These are phyloP conservation scores for Zaprionus capensis DNA, from an alignment of 1,140 invertebrate genomes.

Conservation along the genomic window DNA sequence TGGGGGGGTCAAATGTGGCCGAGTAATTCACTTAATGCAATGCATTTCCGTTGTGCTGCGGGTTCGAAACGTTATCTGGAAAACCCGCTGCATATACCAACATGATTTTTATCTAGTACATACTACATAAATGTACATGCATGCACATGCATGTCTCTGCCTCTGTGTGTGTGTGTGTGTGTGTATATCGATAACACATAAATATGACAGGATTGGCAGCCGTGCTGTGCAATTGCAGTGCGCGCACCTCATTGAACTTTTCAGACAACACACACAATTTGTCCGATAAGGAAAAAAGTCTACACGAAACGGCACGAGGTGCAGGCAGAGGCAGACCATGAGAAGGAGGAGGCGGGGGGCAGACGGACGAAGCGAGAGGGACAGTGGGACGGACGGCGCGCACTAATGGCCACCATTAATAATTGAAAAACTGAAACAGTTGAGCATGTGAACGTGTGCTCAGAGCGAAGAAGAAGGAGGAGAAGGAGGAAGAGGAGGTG, in stretches of 20 bases:
- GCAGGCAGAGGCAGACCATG: slow-evolving; percentile 17
- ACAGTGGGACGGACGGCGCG: slow-evolving; percentile 53
- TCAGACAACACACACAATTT: slow-evolving; percentile 79
- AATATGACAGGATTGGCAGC: slow-evolving; percentile 70
- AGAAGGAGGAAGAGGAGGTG: slow-evolving; percentile 22
- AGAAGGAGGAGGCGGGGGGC: background rate
- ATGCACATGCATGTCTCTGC: background rate
- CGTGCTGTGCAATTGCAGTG: slow-evolving; percentile 68
- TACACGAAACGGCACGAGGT: slow-evolving; percentile 33
- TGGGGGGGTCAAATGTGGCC: slow-evolving; percentile 9
- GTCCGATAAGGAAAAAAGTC: slow-evolving; percentile 77
- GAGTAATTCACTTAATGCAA: slow-evolving; percentile 77
- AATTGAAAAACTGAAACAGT: slow-evolving; percentile 83
- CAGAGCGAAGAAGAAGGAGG: slow-evolving; percentile 32
- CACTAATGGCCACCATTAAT: slow-evolving; percentile 83
- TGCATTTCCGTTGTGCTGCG: slow-evolving; percentile 73
- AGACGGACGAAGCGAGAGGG: slow-evolving; percentile 2
- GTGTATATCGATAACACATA: slow-evolving; percentile 69
- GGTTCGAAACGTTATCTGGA: slow-evolving; percentile 53
- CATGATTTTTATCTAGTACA: slow-evolving; percentile 72
- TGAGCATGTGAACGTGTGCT: slow-evolving; percentile 65
- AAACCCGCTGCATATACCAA: slow-evolving; percentile 60
- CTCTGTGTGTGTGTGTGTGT: slow-evolving; percentile 11
- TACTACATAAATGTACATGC: slow-evolving; percentile 3
- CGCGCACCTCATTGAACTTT: slow-evolving; percentile 80